A percentile compares a stretch with the other conserved stretches of the same genome.
Evolutionary conservation across 2,113 vertebrate genomes (phyloP).

Genomic region (Choloepus hoffmanni): DNA sequence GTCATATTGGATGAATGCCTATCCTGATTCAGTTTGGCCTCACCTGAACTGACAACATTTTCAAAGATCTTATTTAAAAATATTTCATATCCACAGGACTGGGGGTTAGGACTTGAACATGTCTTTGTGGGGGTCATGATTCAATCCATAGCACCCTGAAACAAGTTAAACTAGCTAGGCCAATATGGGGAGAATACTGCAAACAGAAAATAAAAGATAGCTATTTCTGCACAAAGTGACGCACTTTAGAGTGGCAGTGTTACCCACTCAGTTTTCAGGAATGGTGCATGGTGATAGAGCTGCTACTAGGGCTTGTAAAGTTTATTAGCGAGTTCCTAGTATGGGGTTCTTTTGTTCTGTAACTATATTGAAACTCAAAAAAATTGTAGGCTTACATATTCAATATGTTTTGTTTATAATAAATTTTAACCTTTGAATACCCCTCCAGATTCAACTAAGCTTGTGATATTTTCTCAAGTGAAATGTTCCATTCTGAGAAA

Average conservation of each 20-base stretch:
- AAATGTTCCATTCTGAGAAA: background rate
- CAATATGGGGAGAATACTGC: background rate
- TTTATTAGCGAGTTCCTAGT: background rate
- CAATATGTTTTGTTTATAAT: background rate
- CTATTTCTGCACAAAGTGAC: background rate
- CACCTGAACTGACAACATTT: too few species aligned
- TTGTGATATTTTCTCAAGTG: background rate
- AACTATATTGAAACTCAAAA: slow-evolving; percentile 1
- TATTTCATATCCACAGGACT: too few species aligned
- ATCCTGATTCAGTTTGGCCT: background rate
- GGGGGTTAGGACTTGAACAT: too few species aligned
- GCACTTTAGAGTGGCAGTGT: background rate
- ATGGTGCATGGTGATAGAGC: background rate
- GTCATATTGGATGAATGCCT: too few species aligned
- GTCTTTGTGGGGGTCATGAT: too few species aligned
- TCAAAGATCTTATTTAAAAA: too few species aligned
- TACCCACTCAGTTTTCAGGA: background rate
- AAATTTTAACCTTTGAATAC: background rate
- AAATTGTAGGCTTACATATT: background rate
- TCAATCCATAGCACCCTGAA: background rate
- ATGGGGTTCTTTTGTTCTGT: background rate
- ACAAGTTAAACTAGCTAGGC: background rate
- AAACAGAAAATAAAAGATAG: background rate
- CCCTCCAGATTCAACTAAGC: background rate
- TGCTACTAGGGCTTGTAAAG: background rate